These are phyloP conservation scores for Lepidurus arcticus DNA, from an alignment of 1,140 invertebrate species.

Conservation along the genomic window DNA sequence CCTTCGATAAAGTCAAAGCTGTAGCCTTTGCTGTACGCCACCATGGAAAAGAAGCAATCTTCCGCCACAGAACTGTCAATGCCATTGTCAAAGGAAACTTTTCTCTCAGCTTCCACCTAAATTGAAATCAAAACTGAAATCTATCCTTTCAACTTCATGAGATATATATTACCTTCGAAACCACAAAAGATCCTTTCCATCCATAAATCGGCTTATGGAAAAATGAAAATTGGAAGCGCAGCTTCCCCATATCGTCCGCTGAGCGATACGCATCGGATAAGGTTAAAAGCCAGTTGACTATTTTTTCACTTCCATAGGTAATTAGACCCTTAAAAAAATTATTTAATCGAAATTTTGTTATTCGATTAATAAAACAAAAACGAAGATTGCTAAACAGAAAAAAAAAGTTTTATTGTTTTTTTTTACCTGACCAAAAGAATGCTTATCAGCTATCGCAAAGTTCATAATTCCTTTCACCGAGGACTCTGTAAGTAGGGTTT, in stretches of 20 bases:
- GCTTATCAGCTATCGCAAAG: slow-evolving; percentile 89
- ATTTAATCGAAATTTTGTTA: background rate
- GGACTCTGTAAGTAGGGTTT: slow-evolving; percentile 90
- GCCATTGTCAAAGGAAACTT: slow-evolving; percentile 91
- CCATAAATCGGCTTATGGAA: slow-evolving; percentile 94
- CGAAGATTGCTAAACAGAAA: background rate
- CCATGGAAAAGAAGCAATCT: slow-evolving; percentile 94
- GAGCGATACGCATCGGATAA: slow-evolving; percentile 93
- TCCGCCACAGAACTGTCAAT: slow-evolving; percentile 93
- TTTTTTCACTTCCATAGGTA: background rate
- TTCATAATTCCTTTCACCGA: slow-evolving; percentile 82
- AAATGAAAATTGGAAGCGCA: slow-evolving; percentile 83
- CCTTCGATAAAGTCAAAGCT: slow-evolving; percentile 90
- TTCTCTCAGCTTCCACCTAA: slow-evolving; percentile 76
- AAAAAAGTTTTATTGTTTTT: slow-evolving; percentile 69
- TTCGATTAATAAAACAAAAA: background rate
- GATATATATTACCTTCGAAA: slow-evolving; percentile 66
- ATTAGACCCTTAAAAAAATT: background rate
- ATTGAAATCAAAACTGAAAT: slow-evolving; percentile 42
- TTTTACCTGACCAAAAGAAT: slow-evolving; percentile 96
- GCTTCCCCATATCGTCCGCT: slow-evolving; percentile 93
- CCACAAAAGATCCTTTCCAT: slow-evolving; percentile 96
- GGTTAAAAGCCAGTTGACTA: slow-evolving; percentile 49
- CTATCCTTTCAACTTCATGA: background rate
- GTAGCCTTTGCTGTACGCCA: slow-evolving; percentile 76